Evolutionary conservation across 1,140 invertebrate species (phyloP).

Genomic region (Chrysoperla carnea): DNA sequence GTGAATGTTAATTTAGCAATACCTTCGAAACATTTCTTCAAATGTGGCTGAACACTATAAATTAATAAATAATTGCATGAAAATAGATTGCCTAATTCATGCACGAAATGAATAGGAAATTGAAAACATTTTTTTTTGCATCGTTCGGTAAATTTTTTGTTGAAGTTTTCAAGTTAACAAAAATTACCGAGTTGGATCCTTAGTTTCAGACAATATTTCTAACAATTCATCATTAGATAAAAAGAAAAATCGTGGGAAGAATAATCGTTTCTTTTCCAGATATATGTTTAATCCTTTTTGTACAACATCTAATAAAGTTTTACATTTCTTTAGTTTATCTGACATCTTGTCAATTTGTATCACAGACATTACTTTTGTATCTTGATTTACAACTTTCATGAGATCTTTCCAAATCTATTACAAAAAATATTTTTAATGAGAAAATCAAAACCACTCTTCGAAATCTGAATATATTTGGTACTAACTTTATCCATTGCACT

Average conservation of each 20-base stretch:
- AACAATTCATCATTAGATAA: constrained; percentile 91
- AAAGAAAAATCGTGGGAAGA: constrained; percentile 94
- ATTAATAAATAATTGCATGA: too few relatives aligned
- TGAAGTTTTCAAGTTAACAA: too few relatives aligned
- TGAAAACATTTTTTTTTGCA: too few relatives aligned
- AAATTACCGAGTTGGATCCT: constrained; percentile 73
- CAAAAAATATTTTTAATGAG: constrained; percentile 5
- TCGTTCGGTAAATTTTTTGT: too few relatives aligned
- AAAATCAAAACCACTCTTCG: constrained; percentile 1
- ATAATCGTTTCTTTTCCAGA: constrained; percentile 87
- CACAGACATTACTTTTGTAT: constrained; percentile 69
- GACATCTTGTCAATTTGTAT: constrained; percentile 87
- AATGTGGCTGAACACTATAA: constrained; percentile 78
- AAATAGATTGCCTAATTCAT: too few relatives aligned
- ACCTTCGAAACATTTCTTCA: constrained; percentile 94
- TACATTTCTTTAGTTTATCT: constrained; percentile 78
- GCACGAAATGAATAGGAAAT: too few relatives aligned
- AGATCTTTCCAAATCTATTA: constrained; percentile 75
- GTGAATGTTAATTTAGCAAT: constrained; percentile 78
- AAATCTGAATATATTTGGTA: background rate
- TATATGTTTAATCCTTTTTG: constrained; percentile 88
- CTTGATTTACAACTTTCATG: constrained; percentile 68
- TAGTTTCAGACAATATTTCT: constrained; percentile 92
- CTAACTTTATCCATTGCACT: constrained; percentile 77
- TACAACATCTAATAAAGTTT: constrained; percentile 70